Conservation (phyloP, 2,888 invertebrate species). For the Rhaphigaster nebulosa region DNA sequence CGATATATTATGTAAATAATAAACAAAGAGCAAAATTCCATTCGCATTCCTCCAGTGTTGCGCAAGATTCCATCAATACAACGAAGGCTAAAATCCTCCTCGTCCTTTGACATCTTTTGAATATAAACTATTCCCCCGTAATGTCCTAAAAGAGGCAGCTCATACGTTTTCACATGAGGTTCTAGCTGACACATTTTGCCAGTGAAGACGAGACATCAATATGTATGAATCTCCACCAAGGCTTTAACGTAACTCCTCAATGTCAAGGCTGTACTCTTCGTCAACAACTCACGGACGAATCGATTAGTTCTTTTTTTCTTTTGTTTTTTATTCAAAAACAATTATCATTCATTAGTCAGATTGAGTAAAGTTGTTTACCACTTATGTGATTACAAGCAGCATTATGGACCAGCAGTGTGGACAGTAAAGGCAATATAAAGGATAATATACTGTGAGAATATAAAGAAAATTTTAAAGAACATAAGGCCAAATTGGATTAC, state of each 20-base stretch:
- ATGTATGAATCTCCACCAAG: neutral
- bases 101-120: neutral
- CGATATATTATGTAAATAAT: neutral
- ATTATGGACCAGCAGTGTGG: neutral
- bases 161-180: constrained; percentile 12
- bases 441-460: no score
- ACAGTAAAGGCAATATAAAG: neutral
- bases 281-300: constrained; percentile 41
- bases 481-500: no score
- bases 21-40: neutral
- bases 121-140: neutral
- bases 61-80: neutral
- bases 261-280: neutral
- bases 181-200: constrained; percentile 17
- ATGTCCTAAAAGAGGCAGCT: neutral
- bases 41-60: neutral
- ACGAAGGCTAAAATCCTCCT: neutral
- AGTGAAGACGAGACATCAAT: constrained; percentile 29
- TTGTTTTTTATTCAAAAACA: neutral
- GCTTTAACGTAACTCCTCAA: constrained; percentile 11
- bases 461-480: no score
- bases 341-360: constrained; percentile 12
- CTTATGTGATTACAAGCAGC: neutral
- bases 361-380: constrained; percentile 6
- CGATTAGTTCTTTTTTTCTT: constrained; percentile 23